phyloP scores from a whole-genome alignment of 2,888 invertebrate species.

The Calameuta idolon region DNA sequence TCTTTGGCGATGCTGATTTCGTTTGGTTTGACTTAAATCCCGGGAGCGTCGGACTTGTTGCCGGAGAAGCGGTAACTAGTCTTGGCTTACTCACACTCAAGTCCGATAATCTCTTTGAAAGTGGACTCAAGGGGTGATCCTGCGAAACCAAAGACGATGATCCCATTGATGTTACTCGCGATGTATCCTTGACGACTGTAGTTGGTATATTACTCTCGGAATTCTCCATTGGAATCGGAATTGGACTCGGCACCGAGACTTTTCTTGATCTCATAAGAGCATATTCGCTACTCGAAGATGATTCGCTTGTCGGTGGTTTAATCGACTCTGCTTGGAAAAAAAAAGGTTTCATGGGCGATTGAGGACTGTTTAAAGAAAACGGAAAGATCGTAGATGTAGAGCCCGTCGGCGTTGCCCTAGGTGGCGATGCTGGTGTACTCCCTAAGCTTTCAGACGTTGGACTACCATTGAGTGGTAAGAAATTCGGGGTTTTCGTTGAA shows the following conservation, averaged over 20 bases:
- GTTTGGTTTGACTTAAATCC: slow-evolving; percentile 43
- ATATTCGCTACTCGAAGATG: slow-evolving; percentile 35
- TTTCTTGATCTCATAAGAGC: slow-evolving; percentile 40
- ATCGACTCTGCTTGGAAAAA: slow-evolving; percentile 42
- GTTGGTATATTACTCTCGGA: slow-evolving; percentile 9
- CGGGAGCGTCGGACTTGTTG: slow-evolving; percentile 46
- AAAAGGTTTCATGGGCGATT: slow-evolving; percentile 72
- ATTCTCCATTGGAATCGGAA: slow-evolving; percentile 11
- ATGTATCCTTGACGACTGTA: slow-evolving; percentile 9
- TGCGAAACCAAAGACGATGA: slow-evolving; percentile 10
- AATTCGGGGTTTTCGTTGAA: slow-evolving; percentile 58
- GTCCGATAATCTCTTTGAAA: slow-evolving; percentile 57
- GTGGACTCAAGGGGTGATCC: slow-evolving; percentile 41
- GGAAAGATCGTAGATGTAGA: slow-evolving; percentile 76
- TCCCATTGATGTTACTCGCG: slow-evolving; percentile 1
- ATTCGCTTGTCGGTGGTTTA: slow-evolving; percentile 8
- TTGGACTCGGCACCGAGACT: slow-evolving; percentile 28
- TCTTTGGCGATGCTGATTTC: slow-evolving; percentile 48
- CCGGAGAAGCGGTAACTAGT: slow-evolving; percentile 53
- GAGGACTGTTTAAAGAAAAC: slow-evolving; percentile 76
- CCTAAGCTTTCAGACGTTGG: slow-evolving; percentile 65
- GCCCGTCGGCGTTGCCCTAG: slow-evolving; percentile 72
- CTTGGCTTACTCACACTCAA: slow-evolving; percentile 51
- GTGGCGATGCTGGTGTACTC: slow-evolving; percentile 68
- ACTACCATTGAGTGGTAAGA: slow-evolving; percentile 66